Evolutionary conservation across 2,113 vertebrate genomes (phyloP).

Genomic region (Pseudopipra pipra): DNA sequence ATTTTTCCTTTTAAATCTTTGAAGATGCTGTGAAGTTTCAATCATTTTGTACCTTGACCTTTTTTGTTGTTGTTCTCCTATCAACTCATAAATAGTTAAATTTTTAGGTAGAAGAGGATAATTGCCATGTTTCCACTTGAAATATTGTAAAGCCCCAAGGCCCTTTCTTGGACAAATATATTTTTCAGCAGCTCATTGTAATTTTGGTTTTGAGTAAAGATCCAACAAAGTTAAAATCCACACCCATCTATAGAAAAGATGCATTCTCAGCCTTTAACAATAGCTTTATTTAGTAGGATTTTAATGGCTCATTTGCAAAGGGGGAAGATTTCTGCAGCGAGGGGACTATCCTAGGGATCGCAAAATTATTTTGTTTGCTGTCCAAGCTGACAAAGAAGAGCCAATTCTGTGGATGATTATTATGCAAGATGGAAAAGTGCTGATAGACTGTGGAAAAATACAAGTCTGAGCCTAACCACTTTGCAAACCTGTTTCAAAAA

Average conservation of each 20-base stretch:
- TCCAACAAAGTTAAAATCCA: conserved; percentile 3
- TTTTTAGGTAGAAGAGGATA: conserved; percentile 5
- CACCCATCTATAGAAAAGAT: neutral
- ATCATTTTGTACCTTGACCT: neutral
- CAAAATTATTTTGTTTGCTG: neutral
- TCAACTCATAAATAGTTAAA: neutral
- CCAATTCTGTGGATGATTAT: neutral
- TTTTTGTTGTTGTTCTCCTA: neutral
- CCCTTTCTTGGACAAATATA: conserved; percentile 23
- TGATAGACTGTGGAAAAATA: conserved; percentile 33
- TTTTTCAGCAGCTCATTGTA: conserved; percentile 54
- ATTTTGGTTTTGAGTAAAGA: conserved; percentile 42
- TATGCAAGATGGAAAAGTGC: conserved; percentile 27
- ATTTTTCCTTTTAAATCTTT: neutral
- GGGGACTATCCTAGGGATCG: neutral
- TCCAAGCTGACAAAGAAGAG: neutral
- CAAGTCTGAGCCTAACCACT: neutral
- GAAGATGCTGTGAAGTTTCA: neutral
- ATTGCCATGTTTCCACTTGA: conserved; percentile 35
- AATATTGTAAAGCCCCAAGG: conserved; percentile 3
- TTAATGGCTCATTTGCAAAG: neutral
- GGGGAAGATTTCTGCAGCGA: neutral
- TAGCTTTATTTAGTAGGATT: neutral
- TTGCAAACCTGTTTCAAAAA: neutral
- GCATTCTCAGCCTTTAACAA: conserved; percentile 1